Conservation (phyloP, 2,113 vertebrate species). For the Gavialis gangeticus region DNA sequence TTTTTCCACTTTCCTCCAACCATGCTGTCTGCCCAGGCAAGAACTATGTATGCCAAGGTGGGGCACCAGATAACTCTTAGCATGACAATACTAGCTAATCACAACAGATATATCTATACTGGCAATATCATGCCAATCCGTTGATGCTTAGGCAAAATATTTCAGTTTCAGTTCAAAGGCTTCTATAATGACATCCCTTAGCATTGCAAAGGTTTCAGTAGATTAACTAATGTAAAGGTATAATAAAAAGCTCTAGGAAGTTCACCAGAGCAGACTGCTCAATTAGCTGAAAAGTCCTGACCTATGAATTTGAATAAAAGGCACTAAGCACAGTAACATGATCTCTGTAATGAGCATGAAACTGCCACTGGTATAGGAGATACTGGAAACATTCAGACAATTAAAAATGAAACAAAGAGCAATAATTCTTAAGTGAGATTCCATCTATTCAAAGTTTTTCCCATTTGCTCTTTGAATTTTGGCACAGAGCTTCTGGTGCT, state of each 20-base stretch:
- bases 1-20: neutral
- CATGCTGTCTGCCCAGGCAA: neutral
- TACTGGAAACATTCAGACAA: constrained; percentile 10
- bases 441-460: constrained; percentile 54
- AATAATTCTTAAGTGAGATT: constrained; percentile 66
- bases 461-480: constrained; percentile 44
- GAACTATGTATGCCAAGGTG: neutral
- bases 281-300: constrained; percentile 72
- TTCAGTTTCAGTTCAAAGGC: constrained; percentile 46
- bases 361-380: constrained; percentile 49
- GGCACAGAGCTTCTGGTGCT: constrained; percentile 24
- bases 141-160: constrained; percentile 67
- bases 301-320: constrained; percentile 75
- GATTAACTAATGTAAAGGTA: constrained; percentile 64
- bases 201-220: constrained; percentile 49
- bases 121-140: constrained; percentile 40
- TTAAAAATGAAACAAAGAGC: constrained; percentile 45
- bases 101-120: constrained; percentile 21
- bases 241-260: constrained; percentile 59
- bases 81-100: constrained; percentile 52
- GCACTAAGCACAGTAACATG: constrained; percentile 39
- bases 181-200: constrained; percentile 69
- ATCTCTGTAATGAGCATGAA: constrained; percentile 73
- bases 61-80: neutral
- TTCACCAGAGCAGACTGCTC: constrained; percentile 61